These are phyloP conservation scores for Mobula birostris DNA, from an alignment of 2,113 vertebrate species.

Conservation along the genomic window DNA sequence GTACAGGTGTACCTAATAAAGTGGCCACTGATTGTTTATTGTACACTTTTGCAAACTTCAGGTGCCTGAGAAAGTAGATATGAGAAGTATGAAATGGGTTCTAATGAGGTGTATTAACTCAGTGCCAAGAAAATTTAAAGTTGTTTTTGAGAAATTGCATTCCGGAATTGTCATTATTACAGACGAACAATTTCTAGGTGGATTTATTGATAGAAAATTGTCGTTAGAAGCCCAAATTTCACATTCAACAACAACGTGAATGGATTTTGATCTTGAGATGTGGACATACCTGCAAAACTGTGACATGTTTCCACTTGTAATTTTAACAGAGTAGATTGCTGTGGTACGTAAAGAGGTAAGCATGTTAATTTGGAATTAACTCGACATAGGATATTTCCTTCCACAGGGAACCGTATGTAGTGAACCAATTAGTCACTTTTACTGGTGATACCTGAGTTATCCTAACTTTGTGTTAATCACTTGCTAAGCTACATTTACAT, in stretches of 20 bases:
- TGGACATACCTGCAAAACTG: neutral
- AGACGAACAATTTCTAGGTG: neutral
- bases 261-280: neutral
- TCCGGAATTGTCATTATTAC: neutral
- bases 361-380: neutral
- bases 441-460: neutral
- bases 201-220: neutral
- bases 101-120: neutral
- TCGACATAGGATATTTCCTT: neutral
- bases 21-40: neutral
- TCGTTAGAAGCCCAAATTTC: neutral
- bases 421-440: neutral
- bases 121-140: neutral
- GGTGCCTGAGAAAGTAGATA: neutral
- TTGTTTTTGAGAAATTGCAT: neutral
- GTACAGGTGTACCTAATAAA: too few species aligned
- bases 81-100: neutral
- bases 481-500: neutral
- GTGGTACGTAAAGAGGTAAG: neutral
- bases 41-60: neutral
- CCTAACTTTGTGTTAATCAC: neutral
- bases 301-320: neutral
- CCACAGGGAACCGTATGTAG: too few species aligned
- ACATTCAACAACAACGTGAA: neutral
- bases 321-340: neutral